phyloP scores from a whole-genome alignment of 2,797 vertebrate species.

The Lacerta viridis region DNA sequence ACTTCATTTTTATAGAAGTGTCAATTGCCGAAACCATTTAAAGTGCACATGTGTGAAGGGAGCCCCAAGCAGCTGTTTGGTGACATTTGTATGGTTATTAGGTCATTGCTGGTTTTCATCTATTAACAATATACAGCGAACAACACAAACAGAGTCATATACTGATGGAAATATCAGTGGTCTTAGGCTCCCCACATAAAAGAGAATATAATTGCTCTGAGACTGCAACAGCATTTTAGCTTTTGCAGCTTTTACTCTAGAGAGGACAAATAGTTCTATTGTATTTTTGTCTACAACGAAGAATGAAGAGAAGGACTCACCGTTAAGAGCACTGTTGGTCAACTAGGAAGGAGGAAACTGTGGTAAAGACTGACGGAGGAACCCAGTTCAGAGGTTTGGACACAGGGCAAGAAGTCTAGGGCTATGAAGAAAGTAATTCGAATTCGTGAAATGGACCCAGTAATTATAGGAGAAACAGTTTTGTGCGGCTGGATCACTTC shows the following conservation, averaged over 20 bases:
- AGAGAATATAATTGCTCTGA: not conserved
- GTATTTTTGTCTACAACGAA: not conserved
- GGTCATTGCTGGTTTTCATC: not conserved
- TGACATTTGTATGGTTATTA: not conserved
- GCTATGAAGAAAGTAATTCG: too few species aligned
- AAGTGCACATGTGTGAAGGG: not conserved
- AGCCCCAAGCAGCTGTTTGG: accelerated
- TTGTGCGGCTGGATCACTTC: too few species aligned
- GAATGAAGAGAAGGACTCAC: not conserved
- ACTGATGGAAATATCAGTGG: not conserved
- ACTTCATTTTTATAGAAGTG: constrained; percentile 28
- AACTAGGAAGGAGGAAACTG: constrained; percentile 15
- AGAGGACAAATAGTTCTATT: constrained; percentile 25
- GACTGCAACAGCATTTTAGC: not conserved
- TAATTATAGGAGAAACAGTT: too few species aligned
- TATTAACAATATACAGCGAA: not conserved
- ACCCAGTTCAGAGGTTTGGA: not conserved
- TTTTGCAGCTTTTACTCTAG: constrained; percentile 8
- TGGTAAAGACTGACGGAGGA: constrained; percentile 16
- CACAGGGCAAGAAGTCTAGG: too few species aligned
- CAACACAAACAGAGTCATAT: constrained; percentile 7
- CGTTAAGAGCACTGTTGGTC: not conserved
- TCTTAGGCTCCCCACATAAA: not conserved
- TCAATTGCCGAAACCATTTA: constrained; percentile 37
- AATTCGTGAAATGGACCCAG: too few species aligned